Percentiles rank a stretch among this genome's conserved stretches.
phyloP scores from a whole-genome alignment of 2,797 vertebrate species.

The Taeniopygia guttata region DNA sequence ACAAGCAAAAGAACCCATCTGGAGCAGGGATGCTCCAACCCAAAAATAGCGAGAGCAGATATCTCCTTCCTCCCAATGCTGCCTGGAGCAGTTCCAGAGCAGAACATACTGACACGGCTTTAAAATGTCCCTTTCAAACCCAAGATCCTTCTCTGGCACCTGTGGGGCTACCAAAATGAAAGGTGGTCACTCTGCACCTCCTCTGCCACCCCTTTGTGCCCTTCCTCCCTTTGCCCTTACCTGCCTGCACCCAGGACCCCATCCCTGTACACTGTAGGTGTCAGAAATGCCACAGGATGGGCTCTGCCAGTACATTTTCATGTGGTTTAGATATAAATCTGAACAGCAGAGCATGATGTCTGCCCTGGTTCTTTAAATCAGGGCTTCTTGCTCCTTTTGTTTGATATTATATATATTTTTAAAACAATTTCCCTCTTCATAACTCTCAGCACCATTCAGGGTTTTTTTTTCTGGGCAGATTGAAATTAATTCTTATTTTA shows the following conservation, averaged over 20 bases:
- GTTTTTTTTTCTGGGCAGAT: neutral
- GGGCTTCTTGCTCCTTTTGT: neutral
- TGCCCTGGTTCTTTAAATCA: neutral
- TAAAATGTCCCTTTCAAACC: neutral
- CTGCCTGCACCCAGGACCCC: neutral
- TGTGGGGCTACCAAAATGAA: neutral
- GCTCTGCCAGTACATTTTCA: neutral
- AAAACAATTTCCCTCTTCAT: neutral
- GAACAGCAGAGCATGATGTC: neutral
- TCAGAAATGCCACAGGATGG: neutral
- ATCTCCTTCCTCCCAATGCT: neutral
- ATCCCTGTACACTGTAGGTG: accelerated
- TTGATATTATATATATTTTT: neutral
- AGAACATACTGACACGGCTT: neutral
- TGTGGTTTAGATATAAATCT: neutral
- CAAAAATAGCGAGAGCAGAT: neutral
- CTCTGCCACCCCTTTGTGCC: neutral
- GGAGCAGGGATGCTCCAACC: neutral
- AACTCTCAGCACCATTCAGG: neutral
- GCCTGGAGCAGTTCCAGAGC: neutral
- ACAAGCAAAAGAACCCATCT: neutral
- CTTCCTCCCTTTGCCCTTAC: neutral
- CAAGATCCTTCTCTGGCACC: neutral
- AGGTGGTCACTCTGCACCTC: neutral
- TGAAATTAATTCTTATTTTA: constrained; percentile 54